phyloP scores from a whole-genome alignment of 2,113 vertebrate species.

The Periophthalmodon schlosseri region DNA sequence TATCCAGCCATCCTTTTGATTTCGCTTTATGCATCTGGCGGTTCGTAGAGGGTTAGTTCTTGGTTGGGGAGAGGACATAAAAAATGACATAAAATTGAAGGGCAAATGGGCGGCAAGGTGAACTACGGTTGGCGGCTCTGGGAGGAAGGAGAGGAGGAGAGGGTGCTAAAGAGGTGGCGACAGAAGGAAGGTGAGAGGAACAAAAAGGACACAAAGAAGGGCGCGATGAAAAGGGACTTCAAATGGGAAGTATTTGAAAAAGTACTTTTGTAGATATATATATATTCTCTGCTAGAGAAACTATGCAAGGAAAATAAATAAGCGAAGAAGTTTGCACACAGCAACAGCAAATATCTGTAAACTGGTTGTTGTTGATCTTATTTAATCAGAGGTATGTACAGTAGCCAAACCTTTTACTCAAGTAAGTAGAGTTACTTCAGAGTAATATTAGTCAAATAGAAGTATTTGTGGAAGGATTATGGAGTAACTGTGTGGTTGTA shows the following conservation, averaged over 20 bases:
- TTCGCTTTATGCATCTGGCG: neutral
- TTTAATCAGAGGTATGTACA: too few species aligned
- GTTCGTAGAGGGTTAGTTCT: conserved; percentile 5
- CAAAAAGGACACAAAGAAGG: neutral
- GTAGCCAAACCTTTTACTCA: too few species aligned
- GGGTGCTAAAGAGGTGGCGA: conserved; percentile 46
- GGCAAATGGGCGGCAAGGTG: conserved; percentile 50
- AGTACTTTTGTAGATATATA: neutral
- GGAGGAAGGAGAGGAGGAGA: conserved; percentile 33
- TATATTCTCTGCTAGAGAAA: neutral
- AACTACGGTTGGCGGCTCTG: conserved; percentile 39
- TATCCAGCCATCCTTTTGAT: neutral
- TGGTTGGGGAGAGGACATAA: conserved; percentile 23
- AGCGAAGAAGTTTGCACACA: too few species aligned
- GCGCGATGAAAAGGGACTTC: neutral
- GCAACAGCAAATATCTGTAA: too few species aligned
- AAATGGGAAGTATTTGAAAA: neutral
- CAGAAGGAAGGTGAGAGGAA: conserved; percentile 14
- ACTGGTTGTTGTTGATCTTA: too few species aligned
- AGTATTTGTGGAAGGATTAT: neutral
- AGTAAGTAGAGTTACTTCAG: too few species aligned
- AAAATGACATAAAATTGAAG: conserved; percentile 46
- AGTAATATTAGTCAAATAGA: neutral
- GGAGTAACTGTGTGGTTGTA: neutral
- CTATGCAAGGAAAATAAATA: too few species aligned